Conservation (phyloP, 2,113 vertebrate species). For the Pelvicachromis taeniatus region DNA sequence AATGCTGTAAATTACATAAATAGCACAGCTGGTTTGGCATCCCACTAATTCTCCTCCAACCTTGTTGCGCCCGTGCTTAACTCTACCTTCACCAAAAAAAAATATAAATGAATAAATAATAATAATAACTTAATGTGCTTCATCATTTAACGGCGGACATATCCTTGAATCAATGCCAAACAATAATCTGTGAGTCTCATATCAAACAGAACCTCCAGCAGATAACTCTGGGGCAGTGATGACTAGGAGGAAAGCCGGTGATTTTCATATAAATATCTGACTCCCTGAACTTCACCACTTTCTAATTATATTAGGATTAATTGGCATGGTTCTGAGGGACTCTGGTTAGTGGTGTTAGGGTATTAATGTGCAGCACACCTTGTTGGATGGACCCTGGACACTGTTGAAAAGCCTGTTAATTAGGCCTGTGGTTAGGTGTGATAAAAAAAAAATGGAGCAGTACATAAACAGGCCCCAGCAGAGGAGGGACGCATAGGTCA, state of each 20-base stretch:
- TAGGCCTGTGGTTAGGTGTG: slow-evolving; percentile 60
- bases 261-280: slow-evolving; percentile 63
- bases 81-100: neutral
- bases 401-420: slow-evolving; percentile 62
- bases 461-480: slow-evolving; percentile 36
- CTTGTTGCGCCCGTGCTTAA: neutral
- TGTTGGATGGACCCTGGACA: slow-evolving; percentile 22
- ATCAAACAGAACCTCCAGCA: slow-evolving; percentile 31
- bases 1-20: neutral
- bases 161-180: slow-evolving; percentile 51
- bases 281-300: slow-evolving; percentile 52
- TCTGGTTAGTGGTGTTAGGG: slow-evolving; percentile 14
- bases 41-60: slow-evolving; percentile 26
- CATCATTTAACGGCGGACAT: slow-evolving; percentile 45
- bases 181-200: slow-evolving; percentile 27
- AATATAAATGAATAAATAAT: neutral
- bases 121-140: neutral
- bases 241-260: slow-evolving; percentile 2
- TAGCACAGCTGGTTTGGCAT: slow-evolving; percentile 8
- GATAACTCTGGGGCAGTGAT: neutral
- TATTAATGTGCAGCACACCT: slow-evolving; percentile 47
- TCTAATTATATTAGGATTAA: slow-evolving; percentile 77
- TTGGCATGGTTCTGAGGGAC: slow-evolving; percentile 67
- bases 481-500: slow-evolving; percentile 40
- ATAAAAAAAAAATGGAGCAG: slow-evolving; percentile 55